A percentile compares a stretch with the other conserved stretches of the same genome.
These are phyloP conservation scores for Neomicropteryx cornuta DNA, from an alignment of 1,140 invertebrate species.

Conservation along the genomic window DNA sequence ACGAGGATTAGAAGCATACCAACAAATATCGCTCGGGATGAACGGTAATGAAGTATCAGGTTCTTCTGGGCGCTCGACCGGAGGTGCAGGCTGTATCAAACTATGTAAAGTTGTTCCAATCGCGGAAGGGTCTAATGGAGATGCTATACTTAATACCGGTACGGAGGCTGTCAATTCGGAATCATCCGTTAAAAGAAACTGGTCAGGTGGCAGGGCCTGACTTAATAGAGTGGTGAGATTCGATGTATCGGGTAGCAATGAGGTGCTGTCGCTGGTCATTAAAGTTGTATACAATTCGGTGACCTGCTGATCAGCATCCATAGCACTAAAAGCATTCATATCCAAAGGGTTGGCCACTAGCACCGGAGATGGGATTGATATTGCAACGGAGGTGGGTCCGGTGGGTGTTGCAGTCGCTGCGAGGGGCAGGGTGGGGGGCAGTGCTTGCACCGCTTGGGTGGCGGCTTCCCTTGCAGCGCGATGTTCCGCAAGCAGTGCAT, in stretches of 20 bases:
- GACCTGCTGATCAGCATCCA: constrained; percentile 29
- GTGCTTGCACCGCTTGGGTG: constrained; percentile 13
- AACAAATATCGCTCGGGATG: constrained; percentile 29
- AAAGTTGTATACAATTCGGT: constrained; percentile 29
- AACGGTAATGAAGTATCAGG: constrained; percentile 18
- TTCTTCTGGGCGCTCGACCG: constrained; percentile 19
- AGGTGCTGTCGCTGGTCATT: constrained; percentile 25
- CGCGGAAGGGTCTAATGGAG: constrained; percentile 14
- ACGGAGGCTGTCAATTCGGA: constrained; percentile 18
- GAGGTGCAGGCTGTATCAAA: constrained; percentile 10
- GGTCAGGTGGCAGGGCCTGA: constrained; percentile 21
- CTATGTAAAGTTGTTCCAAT: too few relatives aligned
- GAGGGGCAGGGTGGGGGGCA: constrained; percentile 5
- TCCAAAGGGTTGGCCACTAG: constrained; percentile 25
- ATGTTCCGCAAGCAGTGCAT: constrained; percentile 67
- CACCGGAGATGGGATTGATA: constrained; percentile 14
- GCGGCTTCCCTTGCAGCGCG: constrained; percentile 41
- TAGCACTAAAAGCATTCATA: constrained; percentile 24
- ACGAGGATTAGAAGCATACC: constrained; percentile 30
- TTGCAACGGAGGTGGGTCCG: constrained; percentile 7
- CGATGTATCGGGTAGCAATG: constrained; percentile 24
- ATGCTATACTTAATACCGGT: constrained; percentile 15
- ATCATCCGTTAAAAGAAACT: constrained; percentile 23
- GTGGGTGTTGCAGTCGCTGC: constrained; percentile 9
- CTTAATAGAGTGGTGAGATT: constrained; percentile 25